Conservation (phyloP, 2,113 vertebrate species). For the Mirounga angustirostris region DNA sequence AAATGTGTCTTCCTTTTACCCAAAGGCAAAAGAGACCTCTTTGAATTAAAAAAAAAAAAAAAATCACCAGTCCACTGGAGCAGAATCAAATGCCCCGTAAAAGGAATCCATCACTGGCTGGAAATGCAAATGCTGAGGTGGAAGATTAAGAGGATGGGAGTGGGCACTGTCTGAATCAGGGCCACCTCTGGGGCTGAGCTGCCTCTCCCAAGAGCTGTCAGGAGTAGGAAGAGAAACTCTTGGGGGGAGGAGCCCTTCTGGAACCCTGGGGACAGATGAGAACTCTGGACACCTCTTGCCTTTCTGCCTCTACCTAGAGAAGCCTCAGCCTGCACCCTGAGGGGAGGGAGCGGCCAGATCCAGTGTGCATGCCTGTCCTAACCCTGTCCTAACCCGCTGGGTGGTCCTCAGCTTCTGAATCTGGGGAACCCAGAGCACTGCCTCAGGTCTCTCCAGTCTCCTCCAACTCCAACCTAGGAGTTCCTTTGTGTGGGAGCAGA, state of each 20-base stretch:
- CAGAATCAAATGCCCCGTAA: background rate
- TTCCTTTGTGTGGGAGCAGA: background rate
- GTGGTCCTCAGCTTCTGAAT: background rate
- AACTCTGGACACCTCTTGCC: background rate
- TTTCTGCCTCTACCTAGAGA: background rate
- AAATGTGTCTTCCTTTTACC: slow-evolving; percentile 56
- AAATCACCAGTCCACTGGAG: background rate
- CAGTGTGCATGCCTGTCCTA: background rate
- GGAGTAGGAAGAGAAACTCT: background rate
- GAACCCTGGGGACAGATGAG: background rate
- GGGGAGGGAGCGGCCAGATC: background rate
- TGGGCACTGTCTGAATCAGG: background rate
- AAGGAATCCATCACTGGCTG: background rate
- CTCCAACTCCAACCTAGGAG: background rate
- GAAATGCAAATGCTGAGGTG: background rate
- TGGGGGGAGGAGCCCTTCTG: background rate
- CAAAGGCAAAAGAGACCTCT: slow-evolving; percentile 53
- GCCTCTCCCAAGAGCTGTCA: background rate
- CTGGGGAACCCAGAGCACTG: background rate
- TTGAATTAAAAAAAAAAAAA: background rate
- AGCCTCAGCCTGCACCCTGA: background rate
- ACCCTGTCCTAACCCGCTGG: background rate
- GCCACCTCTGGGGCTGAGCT: background rate
- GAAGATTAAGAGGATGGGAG: background rate
- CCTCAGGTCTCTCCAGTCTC: background rate